phyloP scores from a whole-genome alignment of 2,888 invertebrate species.

The Netelia virgata region DNA sequence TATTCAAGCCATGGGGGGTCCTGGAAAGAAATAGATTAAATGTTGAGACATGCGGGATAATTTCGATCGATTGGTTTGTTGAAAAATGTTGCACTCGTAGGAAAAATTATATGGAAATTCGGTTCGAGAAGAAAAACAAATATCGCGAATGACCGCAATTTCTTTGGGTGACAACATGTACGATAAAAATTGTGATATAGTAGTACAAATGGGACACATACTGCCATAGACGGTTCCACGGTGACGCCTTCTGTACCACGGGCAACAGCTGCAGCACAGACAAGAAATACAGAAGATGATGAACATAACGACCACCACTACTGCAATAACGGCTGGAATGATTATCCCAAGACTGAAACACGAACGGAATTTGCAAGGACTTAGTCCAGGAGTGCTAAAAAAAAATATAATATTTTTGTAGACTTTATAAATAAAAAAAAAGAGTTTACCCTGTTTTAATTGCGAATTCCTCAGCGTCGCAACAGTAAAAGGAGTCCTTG shows the following conservation, averaged over 20 bases:
- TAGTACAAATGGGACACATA: constrained; percentile 71
- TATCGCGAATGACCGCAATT: neutral
- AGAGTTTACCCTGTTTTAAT: constrained; percentile 70
- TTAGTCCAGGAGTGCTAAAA: neutral
- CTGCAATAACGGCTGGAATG: constrained; percentile 65
- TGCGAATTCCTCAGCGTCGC: constrained; percentile 70
- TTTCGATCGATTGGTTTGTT: neutral
- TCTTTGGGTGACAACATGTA: constrained; percentile 9
- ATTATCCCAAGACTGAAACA: constrained; percentile 72
- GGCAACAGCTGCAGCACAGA: constrained; percentile 81
- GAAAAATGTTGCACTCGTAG: too few relatives aligned
- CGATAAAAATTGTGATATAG: constrained; percentile 13
- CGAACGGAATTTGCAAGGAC: constrained; percentile 2
- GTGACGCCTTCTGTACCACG: constrained; percentile 81
- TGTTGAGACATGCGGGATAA: constrained; percentile 52
- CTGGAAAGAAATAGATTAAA: constrained; percentile 76
- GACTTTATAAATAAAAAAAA: neutral
- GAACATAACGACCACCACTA: constrained; percentile 68
- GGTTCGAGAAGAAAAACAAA: neutral
- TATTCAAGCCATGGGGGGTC: constrained; percentile 75
- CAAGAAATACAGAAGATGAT: constrained; percentile 78
- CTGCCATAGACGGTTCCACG: constrained; percentile 81
- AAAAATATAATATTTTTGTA: neutral
- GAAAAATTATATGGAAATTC: neutral
- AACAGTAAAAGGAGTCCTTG: constrained; percentile 70